Conservation (phyloP, 2,113 vertebrate genomes). For the Ceyx melanurus region DNA sequence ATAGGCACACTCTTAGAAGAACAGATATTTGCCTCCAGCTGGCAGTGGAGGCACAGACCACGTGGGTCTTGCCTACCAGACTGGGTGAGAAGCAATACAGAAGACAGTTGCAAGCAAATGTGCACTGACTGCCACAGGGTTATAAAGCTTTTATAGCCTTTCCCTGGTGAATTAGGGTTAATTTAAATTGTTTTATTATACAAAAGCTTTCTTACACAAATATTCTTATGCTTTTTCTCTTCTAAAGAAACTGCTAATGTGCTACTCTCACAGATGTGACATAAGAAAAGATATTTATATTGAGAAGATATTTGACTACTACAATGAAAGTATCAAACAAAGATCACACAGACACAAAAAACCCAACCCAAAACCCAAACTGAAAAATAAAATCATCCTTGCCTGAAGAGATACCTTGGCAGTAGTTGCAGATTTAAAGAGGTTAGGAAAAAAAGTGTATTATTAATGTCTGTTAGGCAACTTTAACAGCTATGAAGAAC, state of each 20-base stretch:
- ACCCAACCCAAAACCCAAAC: fast-evolving
- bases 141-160: not conserved
- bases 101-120: not conserved
- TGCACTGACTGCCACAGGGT: fast-evolving
- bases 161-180: not conserved
- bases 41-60: not conserved
- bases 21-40: not conserved
- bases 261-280: fast-evolving
- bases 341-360: not conserved
- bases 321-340: not conserved
- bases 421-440: not conserved
- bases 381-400: not conserved
- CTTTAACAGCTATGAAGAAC: not conserved
- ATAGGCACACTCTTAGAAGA: not conserved
- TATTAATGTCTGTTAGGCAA: not conserved
- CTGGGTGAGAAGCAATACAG: not conserved
- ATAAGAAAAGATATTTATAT: not conserved
- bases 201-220: not conserved
- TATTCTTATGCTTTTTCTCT: not conserved
- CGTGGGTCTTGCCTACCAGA: not conserved
- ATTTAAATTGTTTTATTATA: not conserved
- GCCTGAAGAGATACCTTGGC: not conserved
- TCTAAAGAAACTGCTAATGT: not conserved
- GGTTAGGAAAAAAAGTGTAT: not conserved
- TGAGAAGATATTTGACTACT: not conserved